Percentiles rank a stretch among this genome's conserved stretches.
phyloP scores from a whole-genome alignment of 1,140 invertebrate genomes.

The Steinernema khuongi region DNA sequence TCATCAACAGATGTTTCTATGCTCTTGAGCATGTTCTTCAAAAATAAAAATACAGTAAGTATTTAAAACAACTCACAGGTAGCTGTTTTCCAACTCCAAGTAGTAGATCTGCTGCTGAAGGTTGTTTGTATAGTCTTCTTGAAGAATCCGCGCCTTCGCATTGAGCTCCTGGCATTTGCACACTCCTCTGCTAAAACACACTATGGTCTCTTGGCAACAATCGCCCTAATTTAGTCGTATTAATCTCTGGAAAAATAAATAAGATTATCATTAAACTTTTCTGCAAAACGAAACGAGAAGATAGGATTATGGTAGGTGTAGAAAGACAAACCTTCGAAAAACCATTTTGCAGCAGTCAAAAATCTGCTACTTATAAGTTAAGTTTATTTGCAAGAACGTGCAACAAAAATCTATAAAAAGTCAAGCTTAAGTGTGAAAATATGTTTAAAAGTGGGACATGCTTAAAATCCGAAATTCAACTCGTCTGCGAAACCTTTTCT shows the following conservation, averaged over 20 bases:
- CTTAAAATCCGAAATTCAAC: not conserved
- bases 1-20: no score
- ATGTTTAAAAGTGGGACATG: not conserved
- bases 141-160: not conserved
- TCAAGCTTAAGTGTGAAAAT: not conserved
- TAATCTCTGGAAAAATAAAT: not conserved
- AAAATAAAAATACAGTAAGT: no score
- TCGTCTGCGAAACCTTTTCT: not conserved
- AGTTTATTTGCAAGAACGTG: no score
- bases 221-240: not conserved
- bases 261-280: not conserved
- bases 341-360: no score
- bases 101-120: conserved; percentile 13
- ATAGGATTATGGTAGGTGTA: not conserved
- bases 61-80: not conserved
- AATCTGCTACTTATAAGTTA: no score
- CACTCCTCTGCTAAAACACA: not conserved
- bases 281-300: not conserved
- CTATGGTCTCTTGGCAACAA: no score
- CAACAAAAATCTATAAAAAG: not conserved
- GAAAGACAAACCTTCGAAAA: not conserved
- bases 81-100: not conserved
- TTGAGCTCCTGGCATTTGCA: conserved; percentile 4
- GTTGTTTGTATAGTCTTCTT: conserved; percentile 8
- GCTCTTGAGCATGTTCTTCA: no score